phyloP scores from a whole-genome alignment of 2,888 invertebrate genomes.

The Iselma pallidipennis region DNA sequence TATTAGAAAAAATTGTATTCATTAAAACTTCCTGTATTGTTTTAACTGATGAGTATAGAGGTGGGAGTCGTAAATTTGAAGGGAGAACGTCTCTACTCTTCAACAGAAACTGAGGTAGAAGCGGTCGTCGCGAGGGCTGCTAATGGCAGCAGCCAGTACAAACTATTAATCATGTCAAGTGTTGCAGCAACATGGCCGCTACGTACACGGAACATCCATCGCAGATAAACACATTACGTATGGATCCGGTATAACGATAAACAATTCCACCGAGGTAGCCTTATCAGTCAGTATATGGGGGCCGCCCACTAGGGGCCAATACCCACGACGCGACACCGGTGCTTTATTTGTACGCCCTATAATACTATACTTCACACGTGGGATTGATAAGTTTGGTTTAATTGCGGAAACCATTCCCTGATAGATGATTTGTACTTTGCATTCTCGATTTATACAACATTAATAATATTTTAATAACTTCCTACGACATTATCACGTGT shows the following conservation, averaged over 20 bases:
- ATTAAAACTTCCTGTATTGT: too few relatives aligned
- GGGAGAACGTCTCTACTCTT: neutral
- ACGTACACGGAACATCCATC: conserved; percentile 56
- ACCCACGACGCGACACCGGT: conserved; percentile 13
- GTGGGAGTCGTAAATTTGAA: neutral
- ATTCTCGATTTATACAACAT: neutral
- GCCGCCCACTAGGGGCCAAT: conserved; percentile 33
- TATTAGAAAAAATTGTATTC: neutral
- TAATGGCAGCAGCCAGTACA: conserved; percentile 55
- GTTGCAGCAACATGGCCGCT: conserved; percentile 56
- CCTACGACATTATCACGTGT: too few relatives aligned
- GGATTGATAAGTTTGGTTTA: conserved; percentile 40
- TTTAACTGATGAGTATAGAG: too few relatives aligned
- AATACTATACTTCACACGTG: conserved; percentile 32
- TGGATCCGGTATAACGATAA: conserved; percentile 55
- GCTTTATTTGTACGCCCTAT: conserved; percentile 30
- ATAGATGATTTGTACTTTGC: neutral
- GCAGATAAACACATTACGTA: conserved; percentile 58
- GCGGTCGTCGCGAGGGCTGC: conserved; percentile 49
- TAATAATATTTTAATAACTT: neutral
- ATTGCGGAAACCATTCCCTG: conserved; percentile 28
- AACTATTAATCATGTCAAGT: conserved; percentile 57
- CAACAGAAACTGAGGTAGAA: conserved; percentile 14
- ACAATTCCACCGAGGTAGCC: conserved; percentile 54
- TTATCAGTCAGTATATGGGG: conserved; percentile 38